phyloP scores from a whole-genome alignment of 2,113 vertebrate genomes.

The Tyto alba region DNA sequence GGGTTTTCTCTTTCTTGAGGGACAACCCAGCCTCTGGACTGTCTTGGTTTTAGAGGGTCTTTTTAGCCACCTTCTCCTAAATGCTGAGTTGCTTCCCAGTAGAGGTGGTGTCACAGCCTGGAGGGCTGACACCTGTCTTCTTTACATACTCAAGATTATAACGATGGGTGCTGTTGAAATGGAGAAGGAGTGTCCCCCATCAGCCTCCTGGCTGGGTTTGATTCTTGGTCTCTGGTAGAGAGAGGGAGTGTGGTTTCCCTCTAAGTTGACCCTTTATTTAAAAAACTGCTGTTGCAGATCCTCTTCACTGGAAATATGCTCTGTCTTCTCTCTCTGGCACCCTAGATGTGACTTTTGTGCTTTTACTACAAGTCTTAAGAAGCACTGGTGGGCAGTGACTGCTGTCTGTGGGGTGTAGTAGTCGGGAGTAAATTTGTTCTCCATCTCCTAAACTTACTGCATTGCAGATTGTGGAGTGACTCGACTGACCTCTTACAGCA shows the following conservation, averaged over 20 bases:
- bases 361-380: background rate
- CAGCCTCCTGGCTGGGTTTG: background rate
- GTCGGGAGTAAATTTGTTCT: background rate
- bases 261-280: background rate
- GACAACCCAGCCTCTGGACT: background rate
- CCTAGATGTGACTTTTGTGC: background rate
- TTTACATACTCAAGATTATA: background rate
- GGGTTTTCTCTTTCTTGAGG: background rate
- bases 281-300: background rate
- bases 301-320: background rate
- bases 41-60: background rate
- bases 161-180: background rate
- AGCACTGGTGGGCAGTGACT: background rate
- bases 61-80: background rate
- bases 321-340: background rate
- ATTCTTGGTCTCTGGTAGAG: background rate
- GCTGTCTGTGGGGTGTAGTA: background rate
- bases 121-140: background rate
- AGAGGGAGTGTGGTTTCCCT: background rate
- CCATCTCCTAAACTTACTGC: fast-evolving
- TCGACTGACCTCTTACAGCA: background rate
- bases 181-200: background rate
- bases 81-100: background rate
- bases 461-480: background rate
- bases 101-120: background rate